Conservation (phyloP, 2,888 invertebrate species). For the Leptopterna dolabrata region DNA sequence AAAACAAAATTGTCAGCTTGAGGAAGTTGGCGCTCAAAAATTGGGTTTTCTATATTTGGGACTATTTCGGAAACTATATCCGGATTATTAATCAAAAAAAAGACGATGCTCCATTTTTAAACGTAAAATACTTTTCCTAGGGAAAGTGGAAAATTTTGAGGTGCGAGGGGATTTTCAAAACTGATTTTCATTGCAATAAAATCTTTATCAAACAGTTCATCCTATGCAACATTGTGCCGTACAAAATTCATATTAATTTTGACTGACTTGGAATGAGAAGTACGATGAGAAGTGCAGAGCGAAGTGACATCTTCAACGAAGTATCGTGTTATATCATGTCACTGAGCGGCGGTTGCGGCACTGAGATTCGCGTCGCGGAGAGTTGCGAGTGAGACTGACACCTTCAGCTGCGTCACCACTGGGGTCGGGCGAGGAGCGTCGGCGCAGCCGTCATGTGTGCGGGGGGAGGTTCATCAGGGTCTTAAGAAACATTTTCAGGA, state of each 20-base stretch:
- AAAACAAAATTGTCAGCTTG: no score
- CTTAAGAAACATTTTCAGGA: background rate
- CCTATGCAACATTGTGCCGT: no score
- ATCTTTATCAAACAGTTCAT: no score
- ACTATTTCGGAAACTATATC: no score
- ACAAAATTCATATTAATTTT: background rate
- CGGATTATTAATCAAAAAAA: no score
- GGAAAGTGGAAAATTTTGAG: no score
- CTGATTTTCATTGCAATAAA: no score
- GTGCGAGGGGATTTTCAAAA: no score
- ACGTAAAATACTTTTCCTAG: no score
- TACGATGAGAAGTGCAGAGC: constrained; percentile 27
- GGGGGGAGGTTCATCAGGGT: constrained; percentile 8
- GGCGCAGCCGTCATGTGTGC: background rate
- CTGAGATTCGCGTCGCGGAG: constrained; percentile 38
- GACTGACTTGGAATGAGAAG: constrained; percentile 44
- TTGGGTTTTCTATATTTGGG: no score
- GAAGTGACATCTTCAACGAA: constrained; percentile 32
- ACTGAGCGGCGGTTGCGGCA: constrained; percentile 33
- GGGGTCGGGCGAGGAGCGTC: background rate
- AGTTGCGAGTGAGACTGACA: constrained; percentile 20
- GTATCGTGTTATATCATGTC: constrained; percentile 46
- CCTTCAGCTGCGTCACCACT: background rate
- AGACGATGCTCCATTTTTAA: no score
- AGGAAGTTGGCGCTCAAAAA: no score